Percentiles rank a stretch among this genome's conserved stretches.
Conservation (phyloP, 2,113 vertebrate species). For the Pangasianodon hypophthalmus region DNA sequence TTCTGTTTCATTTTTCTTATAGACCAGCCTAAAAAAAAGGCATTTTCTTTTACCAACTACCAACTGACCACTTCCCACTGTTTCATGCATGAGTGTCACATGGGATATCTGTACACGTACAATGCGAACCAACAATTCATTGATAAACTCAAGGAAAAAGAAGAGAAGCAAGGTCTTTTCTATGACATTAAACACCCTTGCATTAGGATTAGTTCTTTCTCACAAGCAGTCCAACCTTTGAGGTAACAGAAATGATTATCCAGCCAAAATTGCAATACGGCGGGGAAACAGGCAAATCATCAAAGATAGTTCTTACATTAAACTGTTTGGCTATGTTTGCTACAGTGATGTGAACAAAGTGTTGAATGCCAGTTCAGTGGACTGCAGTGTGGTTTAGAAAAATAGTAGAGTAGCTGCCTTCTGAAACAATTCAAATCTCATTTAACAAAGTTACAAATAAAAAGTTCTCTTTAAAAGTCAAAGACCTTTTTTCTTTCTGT, state of each 20-base stretch:
- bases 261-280: neutral
- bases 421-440: neutral
- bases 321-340: neutral
- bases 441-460: neutral
- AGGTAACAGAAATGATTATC: neutral
- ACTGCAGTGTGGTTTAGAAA: neutral
- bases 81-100: neutral
- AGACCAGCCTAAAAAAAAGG: neutral
- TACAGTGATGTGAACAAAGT: neutral
- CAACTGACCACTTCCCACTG: neutral
- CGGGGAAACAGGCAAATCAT: neutral
- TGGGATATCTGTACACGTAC: neutral
- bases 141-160: neutral
- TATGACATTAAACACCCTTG: neutral
- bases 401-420: neutral
- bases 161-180: neutral
- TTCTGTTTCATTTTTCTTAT: neutral
- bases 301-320: neutral
- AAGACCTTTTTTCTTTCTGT: neutral
- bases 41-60: neutral
- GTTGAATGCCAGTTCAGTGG: neutral
- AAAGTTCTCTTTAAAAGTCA: neutral
- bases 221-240: neutral
- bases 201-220: neutral
- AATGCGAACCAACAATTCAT: neutral